Evolutionary conservation across 2,888 invertebrate species (phyloP).

Genomic region (Eupithecia dodoneata): DNA sequence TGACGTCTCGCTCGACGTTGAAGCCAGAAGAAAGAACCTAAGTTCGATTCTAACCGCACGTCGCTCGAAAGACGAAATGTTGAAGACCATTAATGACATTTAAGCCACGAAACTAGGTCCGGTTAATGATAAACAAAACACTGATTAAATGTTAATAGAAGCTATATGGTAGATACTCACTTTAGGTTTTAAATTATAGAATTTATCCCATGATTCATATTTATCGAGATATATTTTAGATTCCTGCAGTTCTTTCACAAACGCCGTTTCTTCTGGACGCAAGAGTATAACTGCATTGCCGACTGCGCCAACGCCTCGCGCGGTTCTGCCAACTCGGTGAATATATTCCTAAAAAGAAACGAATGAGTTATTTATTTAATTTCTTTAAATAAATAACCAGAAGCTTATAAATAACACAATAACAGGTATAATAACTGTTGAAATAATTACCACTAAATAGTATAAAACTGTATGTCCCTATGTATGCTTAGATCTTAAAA

Average conservation of each 20-base stretch:
- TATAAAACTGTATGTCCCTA: no score
- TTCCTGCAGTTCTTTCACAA: conserved; percentile 94
- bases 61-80: no score
- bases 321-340: conserved; percentile 98
- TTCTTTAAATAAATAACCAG: no score
- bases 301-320: conserved; percentile 94
- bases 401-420: no score
- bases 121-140: neutral
- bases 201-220: conserved; percentile 81
- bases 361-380: no score
- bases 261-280: conserved; percentile 96
- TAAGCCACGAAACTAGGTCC: neutral
- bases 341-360: conserved; percentile 92
- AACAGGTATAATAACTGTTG: no score
- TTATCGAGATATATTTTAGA: conserved; percentile 97
- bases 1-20: no score
- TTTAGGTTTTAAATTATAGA: conserved; percentile 71
- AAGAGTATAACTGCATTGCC: conserved; percentile 97
- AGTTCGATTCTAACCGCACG: no score
- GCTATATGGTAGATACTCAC: conserved; percentile 46
- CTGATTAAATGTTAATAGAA: neutral
- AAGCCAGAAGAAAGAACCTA: no score
- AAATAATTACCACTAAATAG: no score
- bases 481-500: no score
- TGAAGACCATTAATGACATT: no score